phyloP scores from a whole-genome alignment of 2,888 invertebrate species.

The Hoplodrina blanda region DNA sequence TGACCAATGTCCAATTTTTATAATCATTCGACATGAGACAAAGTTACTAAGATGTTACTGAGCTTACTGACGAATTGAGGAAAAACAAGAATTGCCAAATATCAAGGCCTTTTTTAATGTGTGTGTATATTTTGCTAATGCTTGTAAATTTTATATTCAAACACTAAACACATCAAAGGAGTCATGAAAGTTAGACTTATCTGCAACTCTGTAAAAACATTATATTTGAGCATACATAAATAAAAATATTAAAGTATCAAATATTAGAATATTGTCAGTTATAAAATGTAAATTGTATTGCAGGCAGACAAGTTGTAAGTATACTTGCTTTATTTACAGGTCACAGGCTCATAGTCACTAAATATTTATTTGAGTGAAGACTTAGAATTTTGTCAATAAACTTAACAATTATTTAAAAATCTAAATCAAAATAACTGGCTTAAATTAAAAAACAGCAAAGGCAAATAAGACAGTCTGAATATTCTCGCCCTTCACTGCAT shows the following conservation, averaged over 20 bases:
- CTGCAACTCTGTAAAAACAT: no score
- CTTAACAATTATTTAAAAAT: no score
- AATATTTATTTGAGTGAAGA: background rate
- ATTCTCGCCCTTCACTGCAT: no score
- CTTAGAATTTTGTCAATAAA: no score
- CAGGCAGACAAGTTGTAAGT: constrained; percentile 8
- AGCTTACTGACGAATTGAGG: constrained; percentile 7
- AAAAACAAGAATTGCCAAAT: constrained; percentile 2
- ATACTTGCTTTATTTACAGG: background rate
- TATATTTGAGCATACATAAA: no score
- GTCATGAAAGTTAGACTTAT: no score
- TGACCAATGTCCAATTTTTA: constrained; percentile 22
- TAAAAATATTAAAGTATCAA: no score
- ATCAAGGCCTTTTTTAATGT: constrained; percentile 2
- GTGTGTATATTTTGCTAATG: background rate
- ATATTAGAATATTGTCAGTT: background rate
- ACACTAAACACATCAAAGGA: background rate
- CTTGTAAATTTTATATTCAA: background rate
- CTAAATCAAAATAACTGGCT: no score
- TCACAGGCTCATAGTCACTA: background rate
- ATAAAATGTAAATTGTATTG: background rate
- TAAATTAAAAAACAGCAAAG: no score
- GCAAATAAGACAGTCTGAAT: no score
- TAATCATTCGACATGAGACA: constrained; percentile 22
- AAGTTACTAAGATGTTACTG: constrained; percentile 15